These are phyloP conservation scores for Heterotilapia buettikoferi DNA, from an alignment of 2,113 vertebrate genomes.

Conservation along the genomic window DNA sequence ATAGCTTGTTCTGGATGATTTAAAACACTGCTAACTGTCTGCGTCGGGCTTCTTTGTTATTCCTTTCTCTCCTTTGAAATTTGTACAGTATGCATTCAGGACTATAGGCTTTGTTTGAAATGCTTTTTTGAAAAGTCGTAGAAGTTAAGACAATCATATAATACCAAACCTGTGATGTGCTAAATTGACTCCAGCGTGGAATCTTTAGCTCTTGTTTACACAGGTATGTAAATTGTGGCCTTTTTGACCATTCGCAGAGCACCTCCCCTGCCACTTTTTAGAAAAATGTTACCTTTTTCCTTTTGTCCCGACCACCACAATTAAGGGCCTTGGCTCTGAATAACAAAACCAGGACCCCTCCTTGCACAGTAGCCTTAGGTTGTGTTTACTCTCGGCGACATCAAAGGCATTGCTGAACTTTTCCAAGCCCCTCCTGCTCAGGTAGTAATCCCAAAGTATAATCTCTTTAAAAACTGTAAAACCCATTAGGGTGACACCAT, in stretches of 20 bases:
- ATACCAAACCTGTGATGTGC: not conserved
- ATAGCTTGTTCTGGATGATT: slow-evolving; percentile 72
- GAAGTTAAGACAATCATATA: not conserved
- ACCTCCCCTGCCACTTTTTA: slow-evolving; percentile 40
- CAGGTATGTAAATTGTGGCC: slow-evolving; percentile 46
- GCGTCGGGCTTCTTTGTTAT: not conserved
- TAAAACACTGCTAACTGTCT: slow-evolving; percentile 32
- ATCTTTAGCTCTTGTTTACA: slow-evolving; percentile 19
- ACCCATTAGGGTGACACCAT: slow-evolving; percentile 73
- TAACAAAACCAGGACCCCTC: slow-evolving; percentile 70
- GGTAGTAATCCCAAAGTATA: slow-evolving; percentile 75
- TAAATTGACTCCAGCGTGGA: slow-evolving; percentile 8
- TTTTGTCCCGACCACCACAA: slow-evolving; percentile 66
- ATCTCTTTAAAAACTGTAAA: slow-evolving; percentile 76
- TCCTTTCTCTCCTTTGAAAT: not conserved
- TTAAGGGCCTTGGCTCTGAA: slow-evolving; percentile 71
- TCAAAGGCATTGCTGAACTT: slow-evolving; percentile 77
- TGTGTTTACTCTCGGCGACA: slow-evolving; percentile 67
- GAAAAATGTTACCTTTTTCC: slow-evolving; percentile 63
- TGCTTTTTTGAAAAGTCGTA: not conserved
- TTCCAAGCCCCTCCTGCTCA: slow-evolving; percentile 69
- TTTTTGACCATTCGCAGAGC: slow-evolving; percentile 29
- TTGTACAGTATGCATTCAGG: not conserved
- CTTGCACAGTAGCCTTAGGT: slow-evolving; percentile 71
- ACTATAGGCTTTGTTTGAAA: not conserved